Base-by-base conservation (phyloP, 2,888 invertebrate species). In the Phengaris alcon region DNA sequence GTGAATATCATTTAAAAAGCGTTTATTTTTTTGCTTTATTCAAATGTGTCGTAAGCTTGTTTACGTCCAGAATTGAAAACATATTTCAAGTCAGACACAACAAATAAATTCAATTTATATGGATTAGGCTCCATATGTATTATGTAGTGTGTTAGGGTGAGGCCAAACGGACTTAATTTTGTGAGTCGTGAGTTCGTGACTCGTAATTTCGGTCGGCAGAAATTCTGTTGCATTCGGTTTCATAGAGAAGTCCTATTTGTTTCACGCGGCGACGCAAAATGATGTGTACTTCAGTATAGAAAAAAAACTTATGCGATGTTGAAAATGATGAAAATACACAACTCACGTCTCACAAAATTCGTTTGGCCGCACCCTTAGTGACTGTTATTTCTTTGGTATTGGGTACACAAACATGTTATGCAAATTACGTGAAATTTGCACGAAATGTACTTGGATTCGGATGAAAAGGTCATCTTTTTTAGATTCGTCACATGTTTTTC, bases 51-150 rank as follows among this genome's bases (percentile, higher is more conserved):
- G 44, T 64, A 44, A 64, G 35, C 64, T 35, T 64, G 64, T 64
- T 64, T 64, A 64, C 64, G 64, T 64, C 64, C 64, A 44, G 64
- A 64, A 44, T 64, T 64, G 35, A 6, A 64, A 64, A 64, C 12
- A 12, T 52, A 35, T 64, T 35, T 64, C 12, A 64, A 35, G 64
- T 64, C 64, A 64, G 22, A 59, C 59, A 59, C 22, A 59, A 64
- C 35, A 44, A 52, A 52, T 52, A 9, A 64, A 64, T 64, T 64
- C 64, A 64, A 35, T 64, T 10, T 64, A 64, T 35, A 13, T 35
- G 12, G 64, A 35, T 64, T 64, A 64, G 64, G 64, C 2, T 52
- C 52, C 35, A 13, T 64, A 44, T 44, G 64, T 35, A 22, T 22
- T 22, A 44, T 44, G 35, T 35, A 35, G 35, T 35, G 35, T 1